Conservation (phyloP, 2,888 invertebrate genomes). For the Acanthosepion esculentum region DNA sequence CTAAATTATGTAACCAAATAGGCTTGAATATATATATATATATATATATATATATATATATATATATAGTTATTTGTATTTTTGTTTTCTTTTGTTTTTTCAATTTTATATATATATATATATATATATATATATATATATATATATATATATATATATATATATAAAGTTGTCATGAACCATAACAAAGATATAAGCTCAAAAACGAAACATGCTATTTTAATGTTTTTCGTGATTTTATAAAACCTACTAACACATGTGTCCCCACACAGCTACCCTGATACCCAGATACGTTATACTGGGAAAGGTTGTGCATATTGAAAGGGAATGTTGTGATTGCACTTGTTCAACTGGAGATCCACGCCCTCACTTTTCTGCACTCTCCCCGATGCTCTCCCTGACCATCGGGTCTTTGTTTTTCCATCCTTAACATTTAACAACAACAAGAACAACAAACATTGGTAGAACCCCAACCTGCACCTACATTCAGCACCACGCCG, state of each 20-base stretch:
- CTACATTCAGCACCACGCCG: background rate
- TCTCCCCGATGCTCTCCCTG: background rate
- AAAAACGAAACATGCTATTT: background rate
- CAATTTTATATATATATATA: background rate
- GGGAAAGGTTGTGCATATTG: background rate
- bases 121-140: constrained; percentile 2
- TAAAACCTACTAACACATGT: background rate
- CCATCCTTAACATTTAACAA: background rate
- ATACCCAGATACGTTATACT: background rate
- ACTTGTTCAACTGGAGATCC: background rate
- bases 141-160: background rate
- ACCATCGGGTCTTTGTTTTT: background rate
- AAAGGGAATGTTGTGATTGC: background rate
- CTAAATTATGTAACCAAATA: too few relatives aligned
- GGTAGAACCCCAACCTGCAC: background rate
- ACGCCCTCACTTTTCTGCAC: background rate
- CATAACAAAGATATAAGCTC: too few relatives aligned
- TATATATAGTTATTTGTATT: too few relatives aligned
- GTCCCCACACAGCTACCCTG: background rate
- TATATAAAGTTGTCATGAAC: background rate
- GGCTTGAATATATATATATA: too few relatives aligned
- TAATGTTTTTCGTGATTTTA: background rate
- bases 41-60: too few relatives aligned
- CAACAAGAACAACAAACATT: background rate
- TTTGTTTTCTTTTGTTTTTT: background rate